Evolutionary conservation across 1,140 invertebrate species (phyloP).

Genomic region (Colletes latitarsis): DNA sequence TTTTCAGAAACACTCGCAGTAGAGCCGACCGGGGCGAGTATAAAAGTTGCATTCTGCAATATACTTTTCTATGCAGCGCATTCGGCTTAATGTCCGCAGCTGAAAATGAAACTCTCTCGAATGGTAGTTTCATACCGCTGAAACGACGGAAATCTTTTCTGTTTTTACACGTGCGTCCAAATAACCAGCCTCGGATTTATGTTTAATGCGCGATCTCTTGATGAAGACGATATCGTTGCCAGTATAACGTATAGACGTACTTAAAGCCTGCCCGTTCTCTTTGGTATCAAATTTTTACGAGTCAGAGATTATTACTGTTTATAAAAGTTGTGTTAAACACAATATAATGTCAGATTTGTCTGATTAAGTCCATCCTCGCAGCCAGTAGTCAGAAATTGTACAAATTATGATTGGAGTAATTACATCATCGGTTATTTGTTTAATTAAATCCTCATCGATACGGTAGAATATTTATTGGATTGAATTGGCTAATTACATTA

Average conservation of each 20-base stretch:
- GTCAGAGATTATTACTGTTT: not conserved
- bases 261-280: not conserved
- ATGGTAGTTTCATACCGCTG: conserved; percentile 39
- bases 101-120: conserved; percentile 60
- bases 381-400: no score
- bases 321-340: no score
- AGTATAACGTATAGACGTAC: not conserved
- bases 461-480: no score
- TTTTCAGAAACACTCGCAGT: conserved; percentile 33
- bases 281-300: conserved; percentile 2
- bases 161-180: conserved; percentile 49
- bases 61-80: conserved; percentile 52
- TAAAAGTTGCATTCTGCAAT: conserved; percentile 61
- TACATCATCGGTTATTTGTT: no score
- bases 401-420: no score
- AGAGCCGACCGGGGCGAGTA: conserved; percentile 29
- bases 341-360: no score
- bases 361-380: no score
- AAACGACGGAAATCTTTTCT: conserved; percentile 52
- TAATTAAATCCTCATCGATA: no score
- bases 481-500: no score
- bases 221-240: not conserved
- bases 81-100: conserved; percentile 58
- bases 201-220: conserved; percentile 53
- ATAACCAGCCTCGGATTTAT: conserved; percentile 45